phyloP scores from a whole-genome alignment of 2,797 vertebrate species.

The Scarus forsteni region DNA sequence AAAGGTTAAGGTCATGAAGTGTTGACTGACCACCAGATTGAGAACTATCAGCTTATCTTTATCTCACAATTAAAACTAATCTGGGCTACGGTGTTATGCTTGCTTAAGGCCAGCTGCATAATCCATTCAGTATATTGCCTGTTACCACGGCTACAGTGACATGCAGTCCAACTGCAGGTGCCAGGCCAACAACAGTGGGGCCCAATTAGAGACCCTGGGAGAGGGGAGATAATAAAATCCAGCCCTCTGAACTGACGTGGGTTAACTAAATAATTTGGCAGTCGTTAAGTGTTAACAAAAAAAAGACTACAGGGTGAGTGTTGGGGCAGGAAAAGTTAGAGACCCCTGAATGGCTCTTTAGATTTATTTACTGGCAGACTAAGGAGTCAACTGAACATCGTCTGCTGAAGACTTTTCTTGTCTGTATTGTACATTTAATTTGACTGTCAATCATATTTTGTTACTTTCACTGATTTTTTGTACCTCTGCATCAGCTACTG shows the following conservation, averaged over 20 bases:
- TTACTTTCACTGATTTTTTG: neutral
- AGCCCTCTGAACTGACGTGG: conserved; percentile 67
- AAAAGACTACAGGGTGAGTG: conserved; percentile 57
- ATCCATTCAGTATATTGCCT: conserved; percentile 76
- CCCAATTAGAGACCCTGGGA: conserved; percentile 83
- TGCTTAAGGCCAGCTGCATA: conserved; percentile 50
- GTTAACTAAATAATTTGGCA: conserved; percentile 82
- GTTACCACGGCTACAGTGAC: conserved; percentile 85
- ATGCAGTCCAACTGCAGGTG: conserved; percentile 81
- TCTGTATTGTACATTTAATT: neutral
- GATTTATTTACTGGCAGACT: conserved; percentile 42
- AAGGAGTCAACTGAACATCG: conserved; percentile 7
- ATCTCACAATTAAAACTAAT: conserved; percentile 8
- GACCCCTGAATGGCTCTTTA: conserved; percentile 37
- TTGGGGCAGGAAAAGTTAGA: conserved; percentile 41
- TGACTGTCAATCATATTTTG: neutral
- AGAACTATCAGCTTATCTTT: too few relatives aligned
- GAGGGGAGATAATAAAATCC: conserved; percentile 80
- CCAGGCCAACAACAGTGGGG: conserved; percentile 76
- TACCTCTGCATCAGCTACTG: too few relatives aligned
- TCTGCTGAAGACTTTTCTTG: conserved; percentile 1
- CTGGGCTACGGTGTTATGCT: too few relatives aligned
- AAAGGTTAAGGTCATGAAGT: too few relatives aligned
- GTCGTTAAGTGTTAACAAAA: conserved; percentile 74
- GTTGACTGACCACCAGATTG: too few relatives aligned